Percentiles rank a stretch among this genome's conserved stretches.
Conservation (phyloP, 2,888 invertebrate species). For the Meiosimyza decipiens region DNA sequence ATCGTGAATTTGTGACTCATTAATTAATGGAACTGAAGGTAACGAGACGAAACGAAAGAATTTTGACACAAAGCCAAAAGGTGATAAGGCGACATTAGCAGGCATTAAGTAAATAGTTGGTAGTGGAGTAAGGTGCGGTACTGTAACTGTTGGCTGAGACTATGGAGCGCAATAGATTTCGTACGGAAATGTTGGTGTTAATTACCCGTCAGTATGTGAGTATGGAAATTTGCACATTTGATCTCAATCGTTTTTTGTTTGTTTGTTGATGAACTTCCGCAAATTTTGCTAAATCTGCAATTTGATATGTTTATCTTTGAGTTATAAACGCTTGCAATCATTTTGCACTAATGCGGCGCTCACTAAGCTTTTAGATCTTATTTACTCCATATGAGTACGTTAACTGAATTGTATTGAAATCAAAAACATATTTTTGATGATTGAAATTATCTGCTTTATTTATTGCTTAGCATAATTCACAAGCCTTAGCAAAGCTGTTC, state of each 20-base stretch:
- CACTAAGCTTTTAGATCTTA: no score
- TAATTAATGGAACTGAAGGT: slow-evolving; percentile 11
- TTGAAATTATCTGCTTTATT: no score
- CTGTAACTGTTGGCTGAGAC: not conserved
- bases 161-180: not conserved
- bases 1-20: slow-evolving; percentile 23
- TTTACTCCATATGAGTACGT: no score
- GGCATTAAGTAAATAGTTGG: not conserved
- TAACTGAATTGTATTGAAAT: no score
- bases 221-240: no score
- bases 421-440: no score
- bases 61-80: slow-evolving; percentile 27
- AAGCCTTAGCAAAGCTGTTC: no score
- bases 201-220: slow-evolving; percentile 10
- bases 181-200: slow-evolving; percentile 19
- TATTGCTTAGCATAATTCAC: no score
- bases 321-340: no score
- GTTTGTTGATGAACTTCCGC: not conserved
- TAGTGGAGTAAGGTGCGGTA: not conserved
- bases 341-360: no score
- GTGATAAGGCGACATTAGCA: slow-evolving; percentile 8
- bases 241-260: not conserved
- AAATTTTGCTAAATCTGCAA: slow-evolving; percentile 3
- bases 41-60: slow-evolving; percentile 10
- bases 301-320: no score